A percentile compares a stretch with the other conserved stretches of the same genome.
These are phyloP conservation scores for Epistrophe grossulariae DNA, from an alignment of 2,888 invertebrate genomes.

Conservation along the genomic window DNA sequence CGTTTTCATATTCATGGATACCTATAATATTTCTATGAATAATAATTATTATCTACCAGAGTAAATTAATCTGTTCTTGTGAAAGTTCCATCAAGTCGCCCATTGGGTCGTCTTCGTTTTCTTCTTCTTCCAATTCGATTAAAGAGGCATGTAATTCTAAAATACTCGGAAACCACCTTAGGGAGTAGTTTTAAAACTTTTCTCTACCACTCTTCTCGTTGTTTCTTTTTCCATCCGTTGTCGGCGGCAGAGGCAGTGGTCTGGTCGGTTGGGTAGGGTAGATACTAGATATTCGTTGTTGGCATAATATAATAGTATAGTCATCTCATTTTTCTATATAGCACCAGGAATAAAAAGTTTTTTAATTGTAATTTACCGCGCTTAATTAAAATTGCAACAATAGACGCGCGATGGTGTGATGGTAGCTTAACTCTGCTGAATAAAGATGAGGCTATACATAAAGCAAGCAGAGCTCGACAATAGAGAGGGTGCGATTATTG, in stretches of 20 bases:
- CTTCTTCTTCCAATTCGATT: conserved; percentile 44
- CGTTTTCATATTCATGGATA: conserved; percentile 26
- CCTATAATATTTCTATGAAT: conserved; percentile 49
- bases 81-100: conserved; percentile 25
- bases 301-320: too few relatives aligned
- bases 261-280: background rate
- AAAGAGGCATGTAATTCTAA: conserved; percentile 64
- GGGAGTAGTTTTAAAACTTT: conserved; percentile 65
- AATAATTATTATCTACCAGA: conserved; percentile 56
- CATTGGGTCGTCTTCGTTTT: background rate
- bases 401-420: conserved; percentile 15
- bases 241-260: too few relatives aligned
- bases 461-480: background rate
- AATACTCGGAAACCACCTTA: conserved; percentile 65
- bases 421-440: conserved; percentile 3
- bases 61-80: conserved; percentile 57
- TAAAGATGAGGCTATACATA: conserved; percentile 27
- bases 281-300: background rate
- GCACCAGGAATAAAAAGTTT: conserved; percentile 57
- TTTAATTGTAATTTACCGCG: conserved; percentile 74
- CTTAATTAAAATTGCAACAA: conserved; percentile 75
- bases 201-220: conserved; percentile 9
- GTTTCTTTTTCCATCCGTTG: background rate
- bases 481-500: conserved; percentile 68
- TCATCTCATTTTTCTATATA: conserved; percentile 22